A percentile compares a stretch with the other conserved stretches of the same genome.
phyloP scores from a whole-genome alignment of 1,140 invertebrate genomes.

The Cryptotermes secundus region DNA sequence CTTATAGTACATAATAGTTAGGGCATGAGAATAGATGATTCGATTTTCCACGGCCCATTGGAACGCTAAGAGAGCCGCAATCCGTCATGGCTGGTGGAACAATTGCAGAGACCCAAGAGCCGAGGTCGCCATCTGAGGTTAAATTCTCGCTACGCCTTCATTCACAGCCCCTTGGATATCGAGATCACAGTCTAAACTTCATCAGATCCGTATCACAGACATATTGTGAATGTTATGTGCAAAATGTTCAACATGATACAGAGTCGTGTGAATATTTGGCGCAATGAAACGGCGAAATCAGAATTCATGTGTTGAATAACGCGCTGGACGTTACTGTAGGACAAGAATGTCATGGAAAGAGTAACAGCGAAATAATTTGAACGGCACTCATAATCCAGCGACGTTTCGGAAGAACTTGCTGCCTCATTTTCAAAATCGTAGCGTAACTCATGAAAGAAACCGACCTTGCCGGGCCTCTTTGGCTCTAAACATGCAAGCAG shows the following conservation, averaged over 20 bases:
- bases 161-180: background rate
- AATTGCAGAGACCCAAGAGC: background rate
- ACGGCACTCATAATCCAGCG: too few relatives aligned
- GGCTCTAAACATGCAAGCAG: too few relatives aligned
- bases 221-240: background rate
- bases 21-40: background rate
- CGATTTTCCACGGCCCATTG: constrained; percentile 10
- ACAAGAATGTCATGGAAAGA: too few relatives aligned
- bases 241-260: background rate
- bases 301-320: too few relatives aligned
- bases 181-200: background rate
- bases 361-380: too few relatives aligned
- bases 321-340: background rate
- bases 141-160: background rate
- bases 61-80: background rate
- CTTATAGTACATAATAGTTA: background rate
- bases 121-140: background rate
- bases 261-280: background rate
- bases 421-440: too few relatives aligned
- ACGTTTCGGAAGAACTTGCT: too few relatives aligned
- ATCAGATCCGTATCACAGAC: background rate
- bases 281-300: too few relatives aligned
- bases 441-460: too few relatives aligned
- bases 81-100: background rate
- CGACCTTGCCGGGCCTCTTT: too few relatives aligned